Conservation (phyloP, 2,888 invertebrate genomes). For the Phlogophora meticulosa region DNA sequence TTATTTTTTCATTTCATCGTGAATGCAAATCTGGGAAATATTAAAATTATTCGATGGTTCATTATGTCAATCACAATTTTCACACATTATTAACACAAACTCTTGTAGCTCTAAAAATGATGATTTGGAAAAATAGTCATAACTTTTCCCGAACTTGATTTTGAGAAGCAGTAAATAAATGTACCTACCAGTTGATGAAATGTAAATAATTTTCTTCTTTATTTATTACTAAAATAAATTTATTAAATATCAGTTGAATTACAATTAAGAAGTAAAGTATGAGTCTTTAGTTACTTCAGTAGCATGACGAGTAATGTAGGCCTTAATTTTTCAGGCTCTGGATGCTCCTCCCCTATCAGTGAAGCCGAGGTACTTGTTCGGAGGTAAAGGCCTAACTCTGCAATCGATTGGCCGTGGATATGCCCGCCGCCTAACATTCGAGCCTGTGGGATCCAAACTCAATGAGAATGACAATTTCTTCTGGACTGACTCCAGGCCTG, state of each 20-base stretch:
- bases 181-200: conserved; percentile 18
- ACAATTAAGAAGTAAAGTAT: conserved; percentile 26
- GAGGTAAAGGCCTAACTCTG: conserved; percentile 92
- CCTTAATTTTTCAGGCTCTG: conserved; percentile 84
- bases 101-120: conserved; percentile 3
- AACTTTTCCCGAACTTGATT: conserved; percentile 66
- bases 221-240: conserved; percentile 49
- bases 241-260: conserved; percentile 3
- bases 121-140: conserved; percentile 77
- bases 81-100: conserved; percentile 20
- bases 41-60: conserved; percentile 32
- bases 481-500: conserved; percentile 94
- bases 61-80: conserved; percentile 35
- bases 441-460: conserved; percentile 91
- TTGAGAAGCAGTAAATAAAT: conserved; percentile 43
- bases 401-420: conserved; percentile 94
- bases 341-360: conserved; percentile 86
- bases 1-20: conserved; percentile 81
- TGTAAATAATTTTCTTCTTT: conserved; percentile 55
- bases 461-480: conserved; percentile 94
- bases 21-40: conserved; percentile 56
- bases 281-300: conserved; percentile 17
- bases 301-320: conserved; percentile 68
- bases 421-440: conserved; percentile 94
- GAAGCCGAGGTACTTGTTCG: conserved; percentile 92